Conservation (phyloP, 1,140 invertebrate genomes). For the Drosophila micromelanica region DNA sequence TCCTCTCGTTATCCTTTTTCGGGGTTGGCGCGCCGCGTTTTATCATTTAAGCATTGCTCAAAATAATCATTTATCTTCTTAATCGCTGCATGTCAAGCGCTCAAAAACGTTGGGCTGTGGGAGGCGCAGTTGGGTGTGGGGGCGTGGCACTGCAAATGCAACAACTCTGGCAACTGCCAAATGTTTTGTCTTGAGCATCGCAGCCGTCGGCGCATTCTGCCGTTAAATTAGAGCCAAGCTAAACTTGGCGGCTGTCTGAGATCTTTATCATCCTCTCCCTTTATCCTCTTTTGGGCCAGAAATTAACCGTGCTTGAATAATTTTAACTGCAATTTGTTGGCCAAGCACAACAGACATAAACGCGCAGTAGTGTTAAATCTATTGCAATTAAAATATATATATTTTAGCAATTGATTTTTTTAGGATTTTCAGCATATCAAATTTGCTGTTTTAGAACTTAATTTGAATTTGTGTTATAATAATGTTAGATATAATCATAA, state of each 20-base stretch:
- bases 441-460: too few relatives aligned
- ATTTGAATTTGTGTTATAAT: too few relatives aligned
- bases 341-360: too few relatives aligned
- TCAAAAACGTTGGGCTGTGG: background rate
- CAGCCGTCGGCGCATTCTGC: slow-evolving; percentile 60
- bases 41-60: slow-evolving; percentile 66
- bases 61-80: slow-evolving; percentile 79
- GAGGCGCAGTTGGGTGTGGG: background rate
- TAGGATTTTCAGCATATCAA: too few relatives aligned
- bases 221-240: slow-evolving; percentile 68
- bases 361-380: too few relatives aligned
- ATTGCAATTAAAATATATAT: too few relatives aligned
- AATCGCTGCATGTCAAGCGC: slow-evolving; percentile 62
- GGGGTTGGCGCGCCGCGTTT: background rate
- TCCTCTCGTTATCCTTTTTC: slow-evolving; percentile 23
- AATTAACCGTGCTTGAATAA: too few relatives aligned
- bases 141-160: too few relatives aligned
- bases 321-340: too few relatives aligned
- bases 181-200: slow-evolving; percentile 60
- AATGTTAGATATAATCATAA: too few relatives aligned
- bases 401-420: too few relatives aligned
- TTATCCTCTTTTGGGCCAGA: too few relatives aligned
- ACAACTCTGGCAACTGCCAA: slow-evolving; percentile 71
- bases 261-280: background rate
- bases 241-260: slow-evolving; percentile 46